Base-by-base conservation (phyloP, 1,140 invertebrate genomes). In the Lasioglossum albipes region DNA sequence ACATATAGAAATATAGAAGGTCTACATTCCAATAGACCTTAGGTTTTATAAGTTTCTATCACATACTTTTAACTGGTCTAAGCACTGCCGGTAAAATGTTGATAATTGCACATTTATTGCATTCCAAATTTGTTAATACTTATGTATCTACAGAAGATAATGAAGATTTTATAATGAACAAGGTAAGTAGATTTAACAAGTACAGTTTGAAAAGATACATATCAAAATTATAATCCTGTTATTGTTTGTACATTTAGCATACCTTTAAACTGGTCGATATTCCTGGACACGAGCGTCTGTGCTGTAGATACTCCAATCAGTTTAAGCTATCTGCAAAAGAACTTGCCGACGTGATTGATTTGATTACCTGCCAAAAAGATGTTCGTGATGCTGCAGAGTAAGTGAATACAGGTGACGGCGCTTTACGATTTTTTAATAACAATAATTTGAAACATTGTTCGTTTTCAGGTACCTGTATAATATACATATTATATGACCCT, bases 301-400 rank as follows among this genome's bases (percentile, higher is more conserved):
- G 97, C 57, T 95, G 95, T n/a, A 97, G 97, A 89, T 97, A 95
- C 90, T 96, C 98, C 90, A 97, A 99, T 82, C 94, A 96, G 79
- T 96, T 97, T 89, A 98, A 98, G 90, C 93, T 92, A 59, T 94
- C 94, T 68, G 95, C 97, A 7, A 96, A 96, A 91, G 97, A 95
- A 61, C 94, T 99, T 69, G 94, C 98, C 66, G 99, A 96, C 93
- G 95, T 98, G 0, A 93, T 99, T 66, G 97, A 99, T 93, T 97
- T 97, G 61, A 94, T 95, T 5, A 96, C 96, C 18, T 94, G 97
- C 57, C 96, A 97, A 89, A 97, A 97, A 89, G 96, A 98, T 86
- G 95, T 98, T n/a, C 95, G 96, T 89, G 98, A 99, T 95, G 97
- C 96, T 70, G 97, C 98, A n/a, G 98, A 98, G 96, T 98, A 95